Percentiles rank a stretch among this genome's conserved stretches.
Conservation (phyloP, 2,113 vertebrate species). For the Seriola rivoliana region DNA sequence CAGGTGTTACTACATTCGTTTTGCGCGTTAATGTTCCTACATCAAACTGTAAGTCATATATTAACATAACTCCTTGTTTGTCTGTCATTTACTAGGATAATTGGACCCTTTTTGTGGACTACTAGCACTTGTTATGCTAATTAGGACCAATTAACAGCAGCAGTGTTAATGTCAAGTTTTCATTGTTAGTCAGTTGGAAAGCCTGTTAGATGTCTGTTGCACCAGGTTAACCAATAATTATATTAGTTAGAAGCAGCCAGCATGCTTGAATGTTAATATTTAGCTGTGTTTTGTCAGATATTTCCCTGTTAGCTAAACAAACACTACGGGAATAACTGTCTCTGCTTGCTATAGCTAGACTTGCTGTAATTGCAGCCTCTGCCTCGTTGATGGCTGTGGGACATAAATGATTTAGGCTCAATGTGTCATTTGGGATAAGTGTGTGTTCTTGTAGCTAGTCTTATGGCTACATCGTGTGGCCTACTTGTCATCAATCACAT, state of each 20-base stretch:
- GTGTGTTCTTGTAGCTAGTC: background rate
- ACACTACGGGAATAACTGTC: background rate
- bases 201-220: background rate
- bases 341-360: background rate
- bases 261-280: background rate
- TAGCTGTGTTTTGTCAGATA: background rate
- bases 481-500: background rate
- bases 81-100: background rate
- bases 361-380: background rate
- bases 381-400: background rate
- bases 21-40: rapidly evolving
- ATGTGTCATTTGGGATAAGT: background rate
- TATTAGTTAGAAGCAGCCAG: background rate
- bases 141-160: background rate
- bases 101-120: background rate
- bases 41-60: conserved; percentile 4
- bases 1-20: too few relatives aligned
- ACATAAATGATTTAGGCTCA: background rate
- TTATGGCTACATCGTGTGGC: conserved; percentile 7
- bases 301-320: background rate
- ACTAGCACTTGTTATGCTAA: background rate
- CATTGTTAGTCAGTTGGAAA: background rate
- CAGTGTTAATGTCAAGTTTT: background rate
- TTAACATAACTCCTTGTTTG: background rate
- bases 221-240: background rate